A percentile compares a stretch with the other conserved stretches of the same genome.
These are phyloP conservation scores for Parambassis ranga DNA, from an alignment of 2,797 vertebrate species.

Conservation along the genomic window DNA sequence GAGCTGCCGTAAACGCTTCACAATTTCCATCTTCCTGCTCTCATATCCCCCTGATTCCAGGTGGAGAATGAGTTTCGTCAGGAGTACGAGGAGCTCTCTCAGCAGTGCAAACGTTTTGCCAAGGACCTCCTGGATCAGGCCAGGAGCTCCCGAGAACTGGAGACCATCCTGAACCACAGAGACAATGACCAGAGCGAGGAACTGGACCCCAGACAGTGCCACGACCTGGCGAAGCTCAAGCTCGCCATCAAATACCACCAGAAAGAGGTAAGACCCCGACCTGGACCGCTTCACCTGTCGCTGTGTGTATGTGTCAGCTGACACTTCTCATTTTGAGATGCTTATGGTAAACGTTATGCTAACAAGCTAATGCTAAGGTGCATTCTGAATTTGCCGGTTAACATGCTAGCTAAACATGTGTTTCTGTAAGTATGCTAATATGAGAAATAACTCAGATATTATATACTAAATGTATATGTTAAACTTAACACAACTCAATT, in stretches of 20 bases:
- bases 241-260: slow-evolving; percentile 99
- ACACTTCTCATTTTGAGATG: no score
- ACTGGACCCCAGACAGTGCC: slow-evolving; percentile 90
- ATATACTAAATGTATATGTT: no score
- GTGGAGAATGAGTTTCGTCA: slow-evolving; percentile 98
- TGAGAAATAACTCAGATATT: no score
- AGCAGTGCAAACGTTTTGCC: slow-evolving; percentile 96
- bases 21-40: not conserved
- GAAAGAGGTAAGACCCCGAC: slow-evolving; percentile 62
- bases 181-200: slow-evolving; percentile 93
- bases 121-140: slow-evolving; percentile 98
- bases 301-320: no score
- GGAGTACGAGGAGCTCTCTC: slow-evolving; percentile 96
- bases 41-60: slow-evolving; percentile 7
- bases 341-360: no score
- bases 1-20: not conserved
- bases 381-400: no score
- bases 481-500: no score
- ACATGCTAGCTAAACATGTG: no score
- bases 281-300: no score
- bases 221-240: slow-evolving; percentile 96
- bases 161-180: slow-evolving; percentile 95
- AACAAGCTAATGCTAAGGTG: no score
- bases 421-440: no score
- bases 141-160: slow-evolving; percentile 91